Evolutionary conservation across 2,113 vertebrate genomes (phyloP).

Genomic region (Petroica traversi): DNA sequence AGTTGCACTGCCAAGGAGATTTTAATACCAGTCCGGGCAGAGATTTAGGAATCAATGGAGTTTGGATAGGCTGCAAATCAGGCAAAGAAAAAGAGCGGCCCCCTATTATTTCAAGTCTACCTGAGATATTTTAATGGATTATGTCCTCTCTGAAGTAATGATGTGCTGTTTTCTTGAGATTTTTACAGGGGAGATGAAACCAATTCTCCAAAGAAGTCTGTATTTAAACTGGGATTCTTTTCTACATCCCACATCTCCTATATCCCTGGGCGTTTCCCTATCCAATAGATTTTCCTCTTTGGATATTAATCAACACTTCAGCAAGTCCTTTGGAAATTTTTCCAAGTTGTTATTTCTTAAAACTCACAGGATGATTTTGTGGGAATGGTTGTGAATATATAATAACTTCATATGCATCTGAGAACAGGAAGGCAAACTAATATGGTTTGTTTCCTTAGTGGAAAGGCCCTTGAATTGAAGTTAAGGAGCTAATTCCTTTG

Average conservation of each 20-base stretch:
- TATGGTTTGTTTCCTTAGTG: neutral
- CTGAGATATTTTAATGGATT: neutral
- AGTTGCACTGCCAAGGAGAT: neutral
- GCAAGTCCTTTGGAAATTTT: neutral
- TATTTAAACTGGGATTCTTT: neutral
- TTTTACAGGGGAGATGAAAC: neutral
- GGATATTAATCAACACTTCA: neutral
- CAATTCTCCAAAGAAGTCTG: neutral
- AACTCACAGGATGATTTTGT: neutral
- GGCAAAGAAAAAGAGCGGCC: neutral
- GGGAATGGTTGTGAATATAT: neutral
- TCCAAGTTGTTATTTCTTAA: neutral
- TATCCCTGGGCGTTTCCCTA: neutral
- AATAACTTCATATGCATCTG: neutral
- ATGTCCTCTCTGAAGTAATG: neutral
- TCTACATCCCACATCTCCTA: neutral
- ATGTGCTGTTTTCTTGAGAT: neutral
- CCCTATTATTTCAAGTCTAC: neutral
- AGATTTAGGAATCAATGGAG: neutral
- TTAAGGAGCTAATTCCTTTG: neutral
- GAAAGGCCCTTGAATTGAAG: neutral
- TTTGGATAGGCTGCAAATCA: neutral
- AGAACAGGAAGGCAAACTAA: neutral
- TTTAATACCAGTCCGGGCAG: neutral
- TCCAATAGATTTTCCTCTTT: neutral